phyloP scores from a whole-genome alignment of 2,888 invertebrate genomes.

The Smittia sp. region DNA sequence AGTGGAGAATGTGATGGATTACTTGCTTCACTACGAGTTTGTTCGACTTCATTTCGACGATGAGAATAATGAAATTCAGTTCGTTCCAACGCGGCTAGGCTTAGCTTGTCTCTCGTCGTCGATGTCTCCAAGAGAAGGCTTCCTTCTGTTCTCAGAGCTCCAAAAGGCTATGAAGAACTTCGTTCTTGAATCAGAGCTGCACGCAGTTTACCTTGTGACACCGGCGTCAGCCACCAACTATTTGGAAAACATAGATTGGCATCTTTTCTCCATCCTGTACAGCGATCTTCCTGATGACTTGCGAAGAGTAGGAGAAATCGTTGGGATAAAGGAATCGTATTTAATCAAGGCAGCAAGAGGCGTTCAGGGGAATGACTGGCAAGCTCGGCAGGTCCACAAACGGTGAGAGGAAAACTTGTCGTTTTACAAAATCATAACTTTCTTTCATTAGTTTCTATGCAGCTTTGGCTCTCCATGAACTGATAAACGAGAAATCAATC shows the following conservation, averaged over 20 bases:
- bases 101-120: conserved; percentile 90
- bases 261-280: conserved; percentile 76
- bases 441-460: conserved; percentile 69
- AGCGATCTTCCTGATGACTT: conserved; percentile 73
- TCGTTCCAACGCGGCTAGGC: conserved; percentile 80
- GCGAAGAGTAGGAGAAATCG: conserved; percentile 81
- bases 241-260: conserved; percentile 75
- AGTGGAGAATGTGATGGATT: conserved; percentile 63
- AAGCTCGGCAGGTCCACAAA: conserved; percentile 64
- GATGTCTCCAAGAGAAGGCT: conserved; percentile 90
- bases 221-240: conserved; percentile 85
- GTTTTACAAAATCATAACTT: conserved; percentile 5
- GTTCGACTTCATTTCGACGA: conserved; percentile 62
- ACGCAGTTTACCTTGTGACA: conserved; percentile 92
- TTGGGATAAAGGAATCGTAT: conserved; percentile 65
- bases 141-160: conserved; percentile 83
- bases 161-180: conserved; percentile 86
- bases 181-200: conserved; percentile 90
- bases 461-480: conserved; percentile 85
- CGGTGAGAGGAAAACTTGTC: conserved; percentile 52
- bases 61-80: conserved; percentile 55
- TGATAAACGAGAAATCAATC: conserved; percentile 87
- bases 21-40: conserved; percentile 77
- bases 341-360: too few relatives aligned
- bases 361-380: too few relatives aligned